Base-by-base conservation (phyloP, 2,113 vertebrate species). In the Alectura lathami region DNA sequence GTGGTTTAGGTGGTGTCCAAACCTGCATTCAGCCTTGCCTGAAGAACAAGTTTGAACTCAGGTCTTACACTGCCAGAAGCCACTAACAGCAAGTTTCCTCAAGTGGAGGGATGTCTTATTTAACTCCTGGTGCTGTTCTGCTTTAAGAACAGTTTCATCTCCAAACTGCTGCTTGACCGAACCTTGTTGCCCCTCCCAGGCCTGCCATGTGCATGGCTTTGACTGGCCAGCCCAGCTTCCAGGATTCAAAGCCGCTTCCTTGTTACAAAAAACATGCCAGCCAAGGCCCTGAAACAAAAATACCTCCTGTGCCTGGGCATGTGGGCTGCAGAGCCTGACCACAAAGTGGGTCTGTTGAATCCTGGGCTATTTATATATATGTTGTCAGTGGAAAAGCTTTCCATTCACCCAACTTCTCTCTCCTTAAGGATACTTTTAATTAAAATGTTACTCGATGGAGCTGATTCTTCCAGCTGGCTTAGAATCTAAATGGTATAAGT, bases 351-450 rank as follows among this genome's bases (percentile, higher is more conserved):
- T 36, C 82, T 87, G 69, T 27, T 29, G 32, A 30, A 80, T 91
- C 51, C 56, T 40, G 45, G 82, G 74, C 85, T 94, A 79, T 96
- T 93, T 95, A 88, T 95, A 51, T 51, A 6, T 23, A 15, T 91
- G 38, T 23, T 66, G 56, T 64, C 56, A 57, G 82, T 77, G 79
- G 64, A 79, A 91, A 86, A 83, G 72, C 76, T 79, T 95, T 72
- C 48, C 48, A 30, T 64, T 86, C 79, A 77, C 89, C 22, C 10
- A 69, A 85, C 53, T 69, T 70, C 38, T 80, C 63, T 48, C 29
- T 77, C 51, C 70, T 77, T 76, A 51, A 74, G 87, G 72, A 83
- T 63, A 83, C 50, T 86, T 80, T 30, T 84, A 94, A 88, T 94
- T 93, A 88, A 81, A 81, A 78, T 50, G 73, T 72, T 83, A 21